These are phyloP conservation scores for Flabesymbios commensalis DNA, from an alignment of 2,888 invertebrate genomes.

Conservation along the genomic window DNA sequence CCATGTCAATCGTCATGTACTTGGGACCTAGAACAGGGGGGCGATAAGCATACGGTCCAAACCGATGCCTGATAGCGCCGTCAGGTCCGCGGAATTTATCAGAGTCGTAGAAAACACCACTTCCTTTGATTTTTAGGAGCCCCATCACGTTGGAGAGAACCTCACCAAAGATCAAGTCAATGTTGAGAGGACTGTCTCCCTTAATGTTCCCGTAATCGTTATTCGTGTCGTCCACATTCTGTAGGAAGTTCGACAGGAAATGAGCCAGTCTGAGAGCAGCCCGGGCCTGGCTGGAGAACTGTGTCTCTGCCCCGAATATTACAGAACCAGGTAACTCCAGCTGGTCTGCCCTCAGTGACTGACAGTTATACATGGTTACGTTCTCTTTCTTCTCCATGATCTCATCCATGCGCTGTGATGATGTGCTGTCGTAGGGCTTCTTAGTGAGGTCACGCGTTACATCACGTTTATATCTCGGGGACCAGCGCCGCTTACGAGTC, in stretches of 20 bases:
- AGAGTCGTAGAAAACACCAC: conserved; percentile 87
- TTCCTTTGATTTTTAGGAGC: conserved; percentile 90
- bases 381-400: conserved; percentile 33
- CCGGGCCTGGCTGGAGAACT: conserved; percentile 90
- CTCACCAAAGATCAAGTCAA: conserved; percentile 67
- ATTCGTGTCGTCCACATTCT: conserved; percentile 65
- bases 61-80: conserved; percentile 63
- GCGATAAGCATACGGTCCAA: conserved; percentile 84
- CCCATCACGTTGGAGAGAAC: conserved; percentile 87
- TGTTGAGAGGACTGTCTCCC: conserved; percentile 56
- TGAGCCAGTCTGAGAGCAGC: conserved; percentile 95
- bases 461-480: too few relatives aligned
- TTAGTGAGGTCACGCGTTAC: too few relatives aligned
- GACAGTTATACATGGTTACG: conserved; percentile 48
- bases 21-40: conserved; percentile 56
- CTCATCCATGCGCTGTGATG: conserved; percentile 31
- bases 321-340: conserved; percentile 79
- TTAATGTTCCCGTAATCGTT: conserved; percentile 59
- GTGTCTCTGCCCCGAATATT: conserved; percentile 82
- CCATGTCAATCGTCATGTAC: conserved; percentile 65
- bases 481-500: too few relatives aligned
- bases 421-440: too few relatives aligned
- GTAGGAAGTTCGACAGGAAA: conserved; percentile 89
- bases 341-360: conserved; percentile 38
- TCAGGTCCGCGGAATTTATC: conserved; percentile 80